These are phyloP conservation scores for Acrocephalus arundinaceus DNA, from an alignment of 2,113 vertebrate genomes.

Conservation along the genomic window DNA sequence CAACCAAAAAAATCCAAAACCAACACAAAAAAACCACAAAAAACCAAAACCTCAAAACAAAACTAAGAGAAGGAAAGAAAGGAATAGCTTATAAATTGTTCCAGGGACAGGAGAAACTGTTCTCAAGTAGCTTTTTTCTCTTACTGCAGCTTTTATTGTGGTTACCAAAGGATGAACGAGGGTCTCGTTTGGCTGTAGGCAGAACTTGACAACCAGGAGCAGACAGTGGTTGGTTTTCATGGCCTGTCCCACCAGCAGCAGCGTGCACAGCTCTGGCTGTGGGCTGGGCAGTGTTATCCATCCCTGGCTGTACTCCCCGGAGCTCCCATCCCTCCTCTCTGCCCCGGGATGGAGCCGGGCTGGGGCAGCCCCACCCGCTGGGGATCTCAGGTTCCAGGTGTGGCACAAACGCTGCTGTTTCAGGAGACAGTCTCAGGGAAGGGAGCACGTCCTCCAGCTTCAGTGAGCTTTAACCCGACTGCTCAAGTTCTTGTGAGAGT, in stretches of 20 bases:
- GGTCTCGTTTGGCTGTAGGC: neutral
- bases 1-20: neutral
- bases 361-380: neutral
- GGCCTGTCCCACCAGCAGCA: neutral
- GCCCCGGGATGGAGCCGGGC: neutral
- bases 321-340: neutral
- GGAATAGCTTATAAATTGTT: neutral
- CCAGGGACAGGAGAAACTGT: neutral
- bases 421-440: neutral
- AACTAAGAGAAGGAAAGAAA: neutral
- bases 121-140: neutral
- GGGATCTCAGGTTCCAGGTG: neutral
- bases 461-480: accelerated
- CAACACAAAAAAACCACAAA: neutral
- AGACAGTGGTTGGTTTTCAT: accelerated
- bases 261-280: accelerated
- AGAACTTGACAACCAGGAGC: neutral
- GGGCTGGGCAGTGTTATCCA: neutral
- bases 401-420: neutral
- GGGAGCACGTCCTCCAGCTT: neutral
- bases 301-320: neutral
- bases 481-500: neutral
- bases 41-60: neutral
- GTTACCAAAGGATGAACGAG: accelerated
- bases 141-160: neutral